A percentile compares a stretch with the other conserved stretches of the same genome.
Evolutionary conservation across 1,140 invertebrate genomes (phyloP).

Genomic region (Vollenhovia emeryi): DNA sequence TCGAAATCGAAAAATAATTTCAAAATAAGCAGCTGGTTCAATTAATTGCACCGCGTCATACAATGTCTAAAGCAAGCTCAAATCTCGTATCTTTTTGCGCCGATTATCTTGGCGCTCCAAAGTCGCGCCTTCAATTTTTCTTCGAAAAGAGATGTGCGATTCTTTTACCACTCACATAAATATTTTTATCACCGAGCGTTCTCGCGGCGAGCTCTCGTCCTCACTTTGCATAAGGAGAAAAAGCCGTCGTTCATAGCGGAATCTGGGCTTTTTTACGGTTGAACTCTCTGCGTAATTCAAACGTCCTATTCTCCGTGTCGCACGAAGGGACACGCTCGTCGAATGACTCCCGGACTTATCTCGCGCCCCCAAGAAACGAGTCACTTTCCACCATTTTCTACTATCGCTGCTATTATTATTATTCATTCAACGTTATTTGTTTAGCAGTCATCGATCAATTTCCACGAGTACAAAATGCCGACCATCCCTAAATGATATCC

Average conservation of each 20-base stretch:
- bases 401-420: not conserved
- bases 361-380: constrained; percentile 1
- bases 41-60: not conserved
- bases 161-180: constrained; percentile 76
- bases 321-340: constrained; percentile 24
- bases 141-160: constrained; percentile 30
- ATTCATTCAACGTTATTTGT: not conserved
- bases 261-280: constrained; percentile 65
- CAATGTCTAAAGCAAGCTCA: not conserved
- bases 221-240: constrained; percentile 62
- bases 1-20: not conserved
- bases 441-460: not conserved
- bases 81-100: not conserved
- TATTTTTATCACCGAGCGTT: constrained; percentile 77
- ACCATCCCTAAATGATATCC: too few species aligned
- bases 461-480: too few species aligned
- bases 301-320: constrained; percentile 36
- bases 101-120: not conserved
- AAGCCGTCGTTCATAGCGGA: constrained; percentile 57
- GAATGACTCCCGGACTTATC: constrained; percentile 9
- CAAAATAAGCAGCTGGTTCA: not conserved
- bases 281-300: constrained; percentile 71
- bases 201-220: constrained; percentile 66
- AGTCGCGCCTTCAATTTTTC: constrained; percentile 18
- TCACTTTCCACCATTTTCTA: not conserved